Evolutionary conservation across 1,140 invertebrate genomes (phyloP).

Genomic region (Dendroctonus valens): DNA sequence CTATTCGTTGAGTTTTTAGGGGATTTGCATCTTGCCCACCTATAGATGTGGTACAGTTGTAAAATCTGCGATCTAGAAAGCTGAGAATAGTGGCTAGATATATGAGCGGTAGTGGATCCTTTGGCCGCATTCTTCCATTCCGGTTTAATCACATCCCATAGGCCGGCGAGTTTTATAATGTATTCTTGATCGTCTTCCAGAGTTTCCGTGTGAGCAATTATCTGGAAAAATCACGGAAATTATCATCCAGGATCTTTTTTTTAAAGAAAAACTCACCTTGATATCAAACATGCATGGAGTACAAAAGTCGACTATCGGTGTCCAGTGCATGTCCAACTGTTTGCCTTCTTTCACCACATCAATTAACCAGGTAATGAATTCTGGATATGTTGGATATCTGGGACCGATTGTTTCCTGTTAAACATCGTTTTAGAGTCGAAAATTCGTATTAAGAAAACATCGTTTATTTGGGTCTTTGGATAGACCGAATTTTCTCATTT

Average conservation of each 20-base stretch:
- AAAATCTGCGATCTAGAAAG: conserved; percentile 72
- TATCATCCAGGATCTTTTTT: too few species aligned
- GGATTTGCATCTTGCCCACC: conserved; percentile 49
- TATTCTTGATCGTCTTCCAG: conserved; percentile 82
- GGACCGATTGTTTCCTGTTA: conserved; percentile 43
- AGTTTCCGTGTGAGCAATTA: conserved; percentile 88
- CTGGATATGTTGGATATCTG: conserved; percentile 71
- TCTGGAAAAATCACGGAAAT: conserved; percentile 31
- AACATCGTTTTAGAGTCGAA: not conserved
- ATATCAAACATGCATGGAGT: conserved; percentile 87
- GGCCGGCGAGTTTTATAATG: conserved; percentile 71
- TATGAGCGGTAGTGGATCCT: conserved; percentile 66
- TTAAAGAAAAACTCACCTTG: conserved; percentile 51
- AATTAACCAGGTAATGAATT: conserved; percentile 73
- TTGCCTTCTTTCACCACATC: conserved; percentile 62
- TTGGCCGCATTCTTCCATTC: conserved; percentile 80
- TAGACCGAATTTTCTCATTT: too few species aligned
- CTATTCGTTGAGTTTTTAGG: too few species aligned
- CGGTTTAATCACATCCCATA: conserved; percentile 74
- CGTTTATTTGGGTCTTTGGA: too few species aligned
- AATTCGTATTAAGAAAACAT: conserved; percentile 5
- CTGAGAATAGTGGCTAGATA: conserved; percentile 73
- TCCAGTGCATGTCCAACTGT: conserved; percentile 88
- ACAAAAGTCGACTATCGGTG: conserved; percentile 80
- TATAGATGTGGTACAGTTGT: conserved; percentile 78